Evolutionary conservation across 2,797 vertebrate genomes (phyloP), one percentile per base, ranked within the genome.

Genomic region (Scyliorhinus canicula): DNA sequence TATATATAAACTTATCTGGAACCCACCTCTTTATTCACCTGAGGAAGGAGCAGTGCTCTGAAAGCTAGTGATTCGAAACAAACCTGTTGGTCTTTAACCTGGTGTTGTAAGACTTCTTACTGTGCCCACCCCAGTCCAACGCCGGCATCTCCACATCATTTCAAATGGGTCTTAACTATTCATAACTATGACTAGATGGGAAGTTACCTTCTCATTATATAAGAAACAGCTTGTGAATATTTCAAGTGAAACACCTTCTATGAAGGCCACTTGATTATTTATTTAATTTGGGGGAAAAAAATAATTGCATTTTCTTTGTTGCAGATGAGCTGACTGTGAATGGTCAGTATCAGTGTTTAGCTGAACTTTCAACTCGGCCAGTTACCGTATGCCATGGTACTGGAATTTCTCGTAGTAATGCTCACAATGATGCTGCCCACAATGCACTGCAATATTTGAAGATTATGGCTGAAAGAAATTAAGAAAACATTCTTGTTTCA

Each of bases 381-480:
- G 96, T 98, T 95, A 98, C 97, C 0, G 97, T 98, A 94, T 98
- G 98, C 95, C 98, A 98, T 0, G 97, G 98, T 95, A 97, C 98
- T 0, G 98, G 98, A 55, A 97, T 98, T 95, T 98, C 98, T 95
- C 98, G 97, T 57, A 96, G 97, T 96, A 98, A 97, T 14, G 98
- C 97, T 0, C 97, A 98, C 96, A 98, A 98, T 50, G 97, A 98
- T 3, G 98, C 98, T 0, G 98, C 98, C 12, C 98, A 99, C 96
- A 98, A 97, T 84, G 98, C 98, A 16, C 96, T 98, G 12, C 97
- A 98, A 95, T 98, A 98, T 96, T 96, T 98, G 97, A 98, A 98
- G 96, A 98, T 98, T 95, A 97, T 97, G 96, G 97, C 97, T 0
- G 96, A 95, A 95, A 96, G 95, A 95, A 97, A 97, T 95, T 96